A percentile compares a stretch with the other conserved stretches of the same genome.
Evolutionary conservation across 1,140 invertebrate genomes (phyloP).

Genomic region (Nomia melanderi): DNA sequence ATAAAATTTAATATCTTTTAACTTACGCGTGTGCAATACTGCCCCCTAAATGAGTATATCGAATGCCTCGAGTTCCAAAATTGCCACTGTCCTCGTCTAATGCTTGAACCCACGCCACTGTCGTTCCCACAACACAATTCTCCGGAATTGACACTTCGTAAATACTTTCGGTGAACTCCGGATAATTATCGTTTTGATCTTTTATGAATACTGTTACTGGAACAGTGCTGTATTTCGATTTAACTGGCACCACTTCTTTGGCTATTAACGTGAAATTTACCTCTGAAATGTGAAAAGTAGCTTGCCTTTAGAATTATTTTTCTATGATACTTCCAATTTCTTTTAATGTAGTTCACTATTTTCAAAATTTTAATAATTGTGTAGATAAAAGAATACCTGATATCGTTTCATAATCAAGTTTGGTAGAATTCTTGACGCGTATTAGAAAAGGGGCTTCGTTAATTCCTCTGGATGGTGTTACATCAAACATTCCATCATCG

Average conservation of each 20-base stretch:
- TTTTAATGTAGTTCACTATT: too few species aligned
- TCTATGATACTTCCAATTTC: too few species aligned
- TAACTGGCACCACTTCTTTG: slow-evolving; percentile 88
- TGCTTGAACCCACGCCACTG: slow-evolving; percentile 91
- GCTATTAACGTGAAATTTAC: slow-evolving; percentile 94
- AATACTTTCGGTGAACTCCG: slow-evolving; percentile 89
- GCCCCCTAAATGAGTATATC: slow-evolving; percentile 91
- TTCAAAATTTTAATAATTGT: too few species aligned
- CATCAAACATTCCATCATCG: slow-evolving; percentile 92
- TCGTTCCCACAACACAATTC: slow-evolving; percentile 91
- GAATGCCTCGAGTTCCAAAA: slow-evolving; percentile 92
- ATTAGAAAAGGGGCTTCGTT: slow-evolving; percentile 96
- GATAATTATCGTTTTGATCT: slow-evolving; percentile 97
- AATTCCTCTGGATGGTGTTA: slow-evolving; percentile 92
- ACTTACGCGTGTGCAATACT: slow-evolving; percentile 92
- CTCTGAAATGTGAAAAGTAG: slow-evolving; percentile 79
- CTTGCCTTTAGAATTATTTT: too few species aligned
- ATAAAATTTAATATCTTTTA: not conserved
- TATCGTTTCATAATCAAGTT: slow-evolving; percentile 92
- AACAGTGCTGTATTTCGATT: slow-evolving; percentile 90
- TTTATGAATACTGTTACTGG: slow-evolving; percentile 92
- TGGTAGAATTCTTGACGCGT: slow-evolving; percentile 90
- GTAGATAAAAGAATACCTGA: slow-evolving; percentile 74
- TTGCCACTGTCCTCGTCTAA: slow-evolving; percentile 92
- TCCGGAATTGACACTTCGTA: slow-evolving; percentile 92